These are phyloP conservation scores for Pristionchus maxplancki DNA, from an alignment of 2,888 invertebrate species.

Conservation along the genomic window DNA sequence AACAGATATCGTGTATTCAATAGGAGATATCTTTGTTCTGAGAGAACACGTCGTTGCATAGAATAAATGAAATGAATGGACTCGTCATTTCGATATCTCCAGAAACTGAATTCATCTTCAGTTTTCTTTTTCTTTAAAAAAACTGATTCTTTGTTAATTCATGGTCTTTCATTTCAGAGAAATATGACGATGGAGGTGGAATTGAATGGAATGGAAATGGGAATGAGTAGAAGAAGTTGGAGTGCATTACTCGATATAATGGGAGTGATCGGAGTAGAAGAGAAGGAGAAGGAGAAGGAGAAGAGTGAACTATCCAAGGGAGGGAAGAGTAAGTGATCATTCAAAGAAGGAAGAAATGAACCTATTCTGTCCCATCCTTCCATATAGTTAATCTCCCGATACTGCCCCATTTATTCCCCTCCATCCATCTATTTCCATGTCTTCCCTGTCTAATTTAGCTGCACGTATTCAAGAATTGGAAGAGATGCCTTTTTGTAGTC, in stretches of 20 bases:
- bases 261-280: constrained; percentile 80
- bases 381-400: constrained; percentile 7
- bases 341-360: not conserved
- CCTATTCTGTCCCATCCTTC: not conserved
- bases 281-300: constrained; percentile 54
- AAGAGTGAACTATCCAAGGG: not conserved
- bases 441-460: constrained; percentile 2
- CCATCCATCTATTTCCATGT: not conserved
- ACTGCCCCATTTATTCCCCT: not conserved
- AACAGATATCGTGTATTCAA: constrained; percentile 25
- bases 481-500: constrained; percentile 3
- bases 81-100: not conserved
- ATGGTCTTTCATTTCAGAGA: constrained; percentile 56
- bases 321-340: constrained; percentile 7
- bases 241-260: constrained; percentile 95
- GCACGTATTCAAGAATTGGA: not conserved
- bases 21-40: not conserved
- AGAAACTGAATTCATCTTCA: not conserved
- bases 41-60: not conserved
- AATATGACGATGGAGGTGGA: constrained; percentile 65
- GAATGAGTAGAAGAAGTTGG: constrained; percentile 94
- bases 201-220: constrained; percentile 82
- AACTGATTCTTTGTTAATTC: not conserved
- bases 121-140: not conserved
- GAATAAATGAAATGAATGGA: not conserved